These are phyloP conservation scores for Yponomeuta plumbellus DNA, from an alignment of 2,888 invertebrate genomes.

Conservation along the genomic window DNA sequence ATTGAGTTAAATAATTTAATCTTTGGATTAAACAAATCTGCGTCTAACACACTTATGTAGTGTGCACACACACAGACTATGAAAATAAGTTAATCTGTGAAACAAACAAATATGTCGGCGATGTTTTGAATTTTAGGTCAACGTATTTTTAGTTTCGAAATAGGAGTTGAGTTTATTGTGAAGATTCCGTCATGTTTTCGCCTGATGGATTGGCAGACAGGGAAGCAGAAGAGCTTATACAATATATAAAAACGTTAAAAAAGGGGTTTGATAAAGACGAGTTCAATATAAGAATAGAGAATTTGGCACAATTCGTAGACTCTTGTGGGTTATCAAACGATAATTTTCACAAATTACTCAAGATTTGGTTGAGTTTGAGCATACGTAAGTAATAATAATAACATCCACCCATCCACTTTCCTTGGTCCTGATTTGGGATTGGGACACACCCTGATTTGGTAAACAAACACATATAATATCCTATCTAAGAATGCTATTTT, in stretches of 20 bases:
- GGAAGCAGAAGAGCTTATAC: slow-evolving; percentile 54
- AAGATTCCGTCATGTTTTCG: neutral
- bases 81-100: neutral
- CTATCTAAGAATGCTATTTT: no score
- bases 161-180: slow-evolving; percentile 14
- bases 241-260: slow-evolving; percentile 58
- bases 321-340: slow-evolving; percentile 49
- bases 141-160: slow-evolving; percentile 26
- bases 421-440: no score
- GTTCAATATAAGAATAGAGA: slow-evolving; percentile 58
- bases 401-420: no score
- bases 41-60: no score
- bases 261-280: slow-evolving; percentile 67
- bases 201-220: slow-evolving; percentile 42
- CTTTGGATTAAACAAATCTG: no score
- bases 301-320: slow-evolving; percentile 51
- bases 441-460: no score
- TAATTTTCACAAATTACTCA: slow-evolving; percentile 61
- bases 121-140: neutral
- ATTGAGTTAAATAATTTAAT: no score
- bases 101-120: neutral
- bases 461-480: no score
- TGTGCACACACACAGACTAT: neutral
- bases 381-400: slow-evolving; percentile 52
- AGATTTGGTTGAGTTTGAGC: slow-evolving; percentile 66